phyloP scores from a whole-genome alignment of 2,888 invertebrate genomes.

The Thumatha senex region DNA sequence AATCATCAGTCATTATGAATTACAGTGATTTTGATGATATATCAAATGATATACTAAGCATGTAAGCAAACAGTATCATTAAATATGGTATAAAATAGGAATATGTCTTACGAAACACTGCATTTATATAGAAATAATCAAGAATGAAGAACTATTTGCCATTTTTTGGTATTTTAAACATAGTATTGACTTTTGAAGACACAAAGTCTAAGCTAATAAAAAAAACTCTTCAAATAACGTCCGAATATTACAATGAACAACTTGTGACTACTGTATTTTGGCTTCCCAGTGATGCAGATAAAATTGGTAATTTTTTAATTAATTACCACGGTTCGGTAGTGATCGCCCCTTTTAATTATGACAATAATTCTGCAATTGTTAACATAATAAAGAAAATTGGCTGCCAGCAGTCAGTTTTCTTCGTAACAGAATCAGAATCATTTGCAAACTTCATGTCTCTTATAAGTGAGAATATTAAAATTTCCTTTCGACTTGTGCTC shows the following conservation, averaged over 20 bases:
- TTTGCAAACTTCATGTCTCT: constrained; percentile 40
- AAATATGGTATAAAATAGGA: not conserved
- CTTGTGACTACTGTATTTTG: constrained; percentile 47
- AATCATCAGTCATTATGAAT: not conserved
- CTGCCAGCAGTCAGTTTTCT: constrained; percentile 51
- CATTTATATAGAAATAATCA: not conserved
- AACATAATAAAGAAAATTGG: constrained; percentile 26
- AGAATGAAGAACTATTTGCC: constrained; percentile 6
- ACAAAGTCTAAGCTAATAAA: constrained; percentile 27
- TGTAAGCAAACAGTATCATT: not conserved
- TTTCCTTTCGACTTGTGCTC: constrained; percentile 46
- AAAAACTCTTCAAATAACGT: constrained; percentile 42
- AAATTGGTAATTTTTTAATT: constrained; percentile 39
- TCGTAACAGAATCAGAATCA: constrained; percentile 41
- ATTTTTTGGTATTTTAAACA: constrained; percentile 3
- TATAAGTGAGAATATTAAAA: constrained; percentile 36
- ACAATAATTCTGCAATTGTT: constrained; percentile 17
- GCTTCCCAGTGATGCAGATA: constrained; percentile 29
- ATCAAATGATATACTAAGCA: not conserved
- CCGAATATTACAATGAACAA: constrained; percentile 37
- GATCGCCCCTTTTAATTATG: constrained; percentile 28
- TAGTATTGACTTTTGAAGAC: constrained; percentile 1
- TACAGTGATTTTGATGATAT: not conserved
- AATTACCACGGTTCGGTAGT: constrained; percentile 41
- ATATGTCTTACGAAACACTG: not conserved